Evolutionary conservation across 2,888 invertebrate species (phyloP), one percentile per base, ranked within the genome.

Genomic region (Tholera decimalis): DNA sequence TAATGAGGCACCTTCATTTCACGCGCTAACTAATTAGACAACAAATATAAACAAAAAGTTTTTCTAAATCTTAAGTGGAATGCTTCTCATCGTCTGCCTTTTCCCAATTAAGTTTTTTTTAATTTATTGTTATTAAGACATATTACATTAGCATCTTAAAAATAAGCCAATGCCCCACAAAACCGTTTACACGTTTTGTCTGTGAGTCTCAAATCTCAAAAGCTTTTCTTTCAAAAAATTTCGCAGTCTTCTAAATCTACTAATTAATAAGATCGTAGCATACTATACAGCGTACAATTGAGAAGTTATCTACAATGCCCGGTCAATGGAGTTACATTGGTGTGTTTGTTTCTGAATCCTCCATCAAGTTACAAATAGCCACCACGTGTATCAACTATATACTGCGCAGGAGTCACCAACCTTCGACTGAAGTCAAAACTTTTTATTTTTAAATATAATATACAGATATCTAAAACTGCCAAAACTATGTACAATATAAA

Each of bases 321-420:
- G 77, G 51, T 56, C 53, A 54, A 49, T 57, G 44, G 56, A 54
- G 49, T 57, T 37, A 50, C 77, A 56, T 59, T 56, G 28, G 18
- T 28, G 13, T 63, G 49, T 60, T 43, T 50, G 54, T 65, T 46
- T 77, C 41, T 53, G 20, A 35, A 72, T 72, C 41, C 54, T 18
- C 44, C 53, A 65, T 46, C 65, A 15, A 56, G 28, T 50, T 57
- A 43, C 41, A 54, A 77, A 77, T 60, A 65, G 41, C 55, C 26
- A 24, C 73, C 74, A 77, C 73, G 65, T 74, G 77, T 64, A 50
- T 8, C 59, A 15, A 53, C 51, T 73, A 41, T 71, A 53, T 60
- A 44, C 51, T 53, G 18, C 8, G 41, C 44, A 57, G 77, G 26
- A 30, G 43, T 47, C 0, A 0, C 2, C 39, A 54, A 77, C 53